Base-by-base conservation (phyloP, 2,113 vertebrate species). In the Rafetus swinhoei region DNA sequence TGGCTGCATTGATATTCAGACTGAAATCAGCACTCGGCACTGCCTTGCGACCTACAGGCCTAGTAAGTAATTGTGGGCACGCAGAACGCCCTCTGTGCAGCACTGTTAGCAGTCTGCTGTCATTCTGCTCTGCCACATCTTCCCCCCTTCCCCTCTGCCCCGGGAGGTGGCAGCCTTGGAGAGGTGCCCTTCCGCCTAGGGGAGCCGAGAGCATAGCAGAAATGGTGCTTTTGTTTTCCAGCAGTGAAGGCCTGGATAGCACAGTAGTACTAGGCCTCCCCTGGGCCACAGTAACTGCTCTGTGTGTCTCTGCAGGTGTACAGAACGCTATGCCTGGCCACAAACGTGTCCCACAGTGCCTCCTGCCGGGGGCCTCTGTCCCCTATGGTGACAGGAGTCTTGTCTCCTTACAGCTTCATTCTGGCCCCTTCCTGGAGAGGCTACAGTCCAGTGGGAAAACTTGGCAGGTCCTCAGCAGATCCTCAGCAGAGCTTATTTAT, bases 21-120 rank as follows among this genome's bases (percentile, higher is more conserved):
- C 98, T 5, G 99, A 99, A 97, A 97, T 97, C 54, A 98, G 91
- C 90, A 99, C 98, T 12, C 97, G 99, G 6, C 99, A 99, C 97
- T 99, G 99, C 95, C 98, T 99, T 7, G 99, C 99, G 15, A 99
- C 99, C 0, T 99, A 99, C 95, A 98, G 99, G 93, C 99, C 99
- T 25, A 97, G 99, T 99, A 91, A 6, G 98, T 95, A 12, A 32
- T 1, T 0, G 32, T 0, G 0, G 1, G 11, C 32, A 1, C 3
- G 32, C 6, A 32, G 76, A 60, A 11, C 0, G 6, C 1, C 12
- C 10, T 86, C 18, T 52, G 7, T 8, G 0, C 3, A 2, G 9
- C 2, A 9, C 39, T 60, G 3, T 35, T 18, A 35, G 29, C 57
- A 12, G 65, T n/a, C 21, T 19, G 65, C 18, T 15, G 9, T 72